Conservation (phyloP, 2,797 vertebrate genomes). For the Anguilla megastoma region DNA sequence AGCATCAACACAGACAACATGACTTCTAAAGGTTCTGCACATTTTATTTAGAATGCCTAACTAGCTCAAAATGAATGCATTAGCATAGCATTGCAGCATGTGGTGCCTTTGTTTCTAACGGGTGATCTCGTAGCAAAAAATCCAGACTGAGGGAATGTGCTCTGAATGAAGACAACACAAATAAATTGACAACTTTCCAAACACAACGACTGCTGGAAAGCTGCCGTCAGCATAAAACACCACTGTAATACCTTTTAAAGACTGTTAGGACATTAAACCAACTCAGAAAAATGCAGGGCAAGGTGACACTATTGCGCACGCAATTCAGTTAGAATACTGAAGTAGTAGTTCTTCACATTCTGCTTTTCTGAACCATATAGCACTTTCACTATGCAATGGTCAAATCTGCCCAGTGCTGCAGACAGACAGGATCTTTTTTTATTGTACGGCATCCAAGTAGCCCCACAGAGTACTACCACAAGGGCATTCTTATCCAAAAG, state of each 20-base stretch:
- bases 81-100: not conserved
- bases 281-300: not conserved
- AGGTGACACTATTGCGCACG: not conserved
- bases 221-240: not conserved
- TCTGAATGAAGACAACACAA: not conserved
- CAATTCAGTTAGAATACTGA: not conserved
- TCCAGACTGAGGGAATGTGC: not conserved
- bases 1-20: constrained; percentile 5
- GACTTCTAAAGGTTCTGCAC: constrained; percentile 13
- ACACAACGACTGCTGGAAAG: not conserved
- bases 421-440: not conserved
- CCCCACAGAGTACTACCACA: not conserved
- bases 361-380: not conserved
- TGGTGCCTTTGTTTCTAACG: not conserved
- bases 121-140: not conserved
- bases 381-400: not conserved
- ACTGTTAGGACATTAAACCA: constrained; percentile 1
- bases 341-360: not conserved
- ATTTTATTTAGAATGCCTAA: constrained; percentile 19
- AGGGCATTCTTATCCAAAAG: not conserved
- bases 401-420: not conserved
- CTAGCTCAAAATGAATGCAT: constrained; percentile 1
- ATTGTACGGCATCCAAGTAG: not conserved
- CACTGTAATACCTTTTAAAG: not conserved
- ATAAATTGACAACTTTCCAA: not conserved